phyloP scores from a whole-genome alignment of 2,888 invertebrate genomes.

The Polymixis lichenea region DNA sequence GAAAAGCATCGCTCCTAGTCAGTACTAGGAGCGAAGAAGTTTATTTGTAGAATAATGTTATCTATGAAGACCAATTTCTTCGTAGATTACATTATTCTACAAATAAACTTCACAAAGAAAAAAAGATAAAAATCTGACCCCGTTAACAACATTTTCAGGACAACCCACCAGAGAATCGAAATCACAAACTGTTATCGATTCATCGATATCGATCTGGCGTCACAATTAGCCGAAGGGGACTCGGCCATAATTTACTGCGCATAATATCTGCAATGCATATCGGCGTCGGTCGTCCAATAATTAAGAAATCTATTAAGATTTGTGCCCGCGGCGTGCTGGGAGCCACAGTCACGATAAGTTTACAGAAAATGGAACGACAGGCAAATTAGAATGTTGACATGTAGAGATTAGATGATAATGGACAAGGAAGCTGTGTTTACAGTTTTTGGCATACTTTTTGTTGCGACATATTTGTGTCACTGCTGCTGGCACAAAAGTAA shows the following conservation, averaged over 20 bases:
- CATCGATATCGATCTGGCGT: constrained; percentile 60
- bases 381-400: constrained; percentile 67
- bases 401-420: constrained; percentile 50
- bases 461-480: constrained; percentile 7
- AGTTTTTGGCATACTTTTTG: constrained; percentile 42
- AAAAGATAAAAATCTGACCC: not conserved
- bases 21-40: no score
- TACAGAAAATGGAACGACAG: constrained; percentile 64
- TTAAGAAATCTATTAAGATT: constrained; percentile 76
- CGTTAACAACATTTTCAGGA: constrained; percentile 20
- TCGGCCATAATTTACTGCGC: constrained; percentile 65
- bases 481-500: not conserved
- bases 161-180: constrained; percentile 45
- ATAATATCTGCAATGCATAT: constrained; percentile 68
- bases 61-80: no score
- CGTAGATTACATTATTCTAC: not conserved
- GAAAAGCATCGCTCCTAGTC: not conserved
- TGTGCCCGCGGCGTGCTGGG: constrained; percentile 58
- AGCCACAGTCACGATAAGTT: constrained; percentile 57
- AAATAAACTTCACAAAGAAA: not conserved
- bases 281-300: constrained; percentile 67
- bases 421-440: constrained; percentile 43
- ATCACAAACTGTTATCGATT: constrained; percentile 62
- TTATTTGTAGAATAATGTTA: no score
- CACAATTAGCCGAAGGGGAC: constrained; percentile 68